Conservation (phyloP, 2,113 vertebrate species). For the Erythrolamprus reginae region DNA sequence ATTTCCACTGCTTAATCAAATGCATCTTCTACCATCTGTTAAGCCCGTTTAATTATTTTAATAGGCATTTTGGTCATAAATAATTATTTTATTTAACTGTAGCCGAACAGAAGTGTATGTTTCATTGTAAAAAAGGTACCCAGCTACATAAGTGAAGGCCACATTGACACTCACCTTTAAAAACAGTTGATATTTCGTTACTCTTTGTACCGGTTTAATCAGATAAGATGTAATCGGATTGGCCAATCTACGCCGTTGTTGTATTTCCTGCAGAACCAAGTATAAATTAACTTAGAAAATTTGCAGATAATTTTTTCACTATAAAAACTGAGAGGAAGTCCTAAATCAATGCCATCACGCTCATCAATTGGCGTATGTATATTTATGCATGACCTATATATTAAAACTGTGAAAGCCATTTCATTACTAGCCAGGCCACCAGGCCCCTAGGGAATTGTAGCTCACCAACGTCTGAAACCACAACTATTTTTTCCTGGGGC, state of each 20-base stretch:
- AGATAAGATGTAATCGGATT: constrained; percentile 98
- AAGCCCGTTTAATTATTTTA: neutral
- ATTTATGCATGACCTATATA: neutral
- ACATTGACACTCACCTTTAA: constrained; percentile 79
- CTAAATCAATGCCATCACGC: neutral
- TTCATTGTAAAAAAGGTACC: neutral
- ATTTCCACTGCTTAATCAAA: neutral
- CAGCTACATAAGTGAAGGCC: neutral
- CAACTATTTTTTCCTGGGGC: neutral
- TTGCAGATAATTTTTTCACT: neutral
- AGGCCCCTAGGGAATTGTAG: neutral
- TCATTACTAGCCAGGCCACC: neutral
- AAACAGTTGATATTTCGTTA: constrained; percentile 98
- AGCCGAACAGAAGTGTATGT: too few species aligned
- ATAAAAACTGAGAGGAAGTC: neutral
- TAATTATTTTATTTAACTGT: neutral
- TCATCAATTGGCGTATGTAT: neutral
- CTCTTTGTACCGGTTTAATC: constrained; percentile 98
- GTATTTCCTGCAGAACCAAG: constrained; percentile 81
- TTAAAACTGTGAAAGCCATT: neutral
- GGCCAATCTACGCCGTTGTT: constrained; percentile 91
- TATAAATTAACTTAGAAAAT: neutral
- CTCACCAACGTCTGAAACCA: neutral
- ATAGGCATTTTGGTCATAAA: neutral
- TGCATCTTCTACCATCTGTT: neutral